Evolutionary conservation across 2,888 invertebrate genomes (phyloP), one percentile per base, ranked within the genome.

Genomic region (Danaus chrysippus): DNA sequence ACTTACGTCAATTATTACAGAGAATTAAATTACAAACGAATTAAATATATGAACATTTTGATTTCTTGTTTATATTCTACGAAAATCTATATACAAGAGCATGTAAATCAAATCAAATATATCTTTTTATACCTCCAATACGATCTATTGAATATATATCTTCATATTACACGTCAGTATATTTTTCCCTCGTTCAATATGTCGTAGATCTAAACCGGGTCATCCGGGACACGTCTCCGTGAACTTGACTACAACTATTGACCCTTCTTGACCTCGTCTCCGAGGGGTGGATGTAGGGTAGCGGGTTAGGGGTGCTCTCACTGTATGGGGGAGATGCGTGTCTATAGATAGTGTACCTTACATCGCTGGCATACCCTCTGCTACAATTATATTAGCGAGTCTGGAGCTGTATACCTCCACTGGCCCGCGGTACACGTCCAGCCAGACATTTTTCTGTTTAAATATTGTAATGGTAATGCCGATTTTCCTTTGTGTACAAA

Each of bases 181-280:
- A 34, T 34, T 5, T 34, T 34, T 34, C 3, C 23, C 23, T 34
- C 23, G 23, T 34, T 34, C 23, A 8, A 34, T 5, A 34, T 6
- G 6, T 34, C 23, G 0, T 5, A 34, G 2, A 34, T 34, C 23
- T 34, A 34, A 34, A 34, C 23, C 23, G 49, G 15, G 49, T 17
- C 17, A 49, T 17, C 17, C 17, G 49, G n/a, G 10, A 17, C 49
- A 17, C 57, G 43, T 55, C 61, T 61, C 59, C 59, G 43, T 66
- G 65, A 64, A 63, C 68, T 61, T 65, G 62, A 65, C 63, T 67
- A 68, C 69, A 64, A 68, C 67, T 67, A 64, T 56, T 64, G 66
- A 68, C 69, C 69, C 67, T 67, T 61, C 63, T 67, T 64, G 68
- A 69, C 67, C 69, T 66, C 49, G 49, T 66, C 58, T 49, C 55